phyloP scores from a whole-genome alignment of 1,140 invertebrate genomes.

The Nasonia giraulti region DNA sequence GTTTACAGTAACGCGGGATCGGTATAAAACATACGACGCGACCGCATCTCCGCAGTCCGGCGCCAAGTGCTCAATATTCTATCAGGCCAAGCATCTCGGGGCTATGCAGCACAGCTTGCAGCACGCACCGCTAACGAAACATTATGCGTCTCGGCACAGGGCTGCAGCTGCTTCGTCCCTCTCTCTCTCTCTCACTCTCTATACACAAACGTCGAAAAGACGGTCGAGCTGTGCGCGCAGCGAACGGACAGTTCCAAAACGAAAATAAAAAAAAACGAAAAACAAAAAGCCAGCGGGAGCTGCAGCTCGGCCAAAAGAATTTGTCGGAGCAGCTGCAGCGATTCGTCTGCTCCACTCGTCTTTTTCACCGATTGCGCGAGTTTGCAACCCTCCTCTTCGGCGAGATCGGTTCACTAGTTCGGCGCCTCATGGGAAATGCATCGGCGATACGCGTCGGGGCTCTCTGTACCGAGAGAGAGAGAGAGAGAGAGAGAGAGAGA shows the following conservation, averaged over 20 bases:
- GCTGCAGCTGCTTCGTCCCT: too few relatives aligned
- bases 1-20: too few relatives aligned
- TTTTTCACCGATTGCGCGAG: neutral
- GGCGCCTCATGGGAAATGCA: constrained; percentile 34
- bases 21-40: too few relatives aligned
- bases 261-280: neutral
- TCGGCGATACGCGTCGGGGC: neutral
- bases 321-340: neutral
- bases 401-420: neutral
- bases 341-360: neutral
- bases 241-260: neutral
- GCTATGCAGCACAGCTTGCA: neutral
- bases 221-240: neutral
- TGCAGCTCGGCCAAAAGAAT: neutral
- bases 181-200: neutral
- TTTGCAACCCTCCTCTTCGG: neutral
- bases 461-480: too few relatives aligned
- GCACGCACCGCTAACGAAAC: neutral
- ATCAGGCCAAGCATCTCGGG: too few relatives aligned
- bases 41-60: neutral
- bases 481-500: too few relatives aligned
- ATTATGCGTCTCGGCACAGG: neutral
- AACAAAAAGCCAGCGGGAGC: neutral
- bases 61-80: neutral
- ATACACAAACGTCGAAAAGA: neutral